phyloP scores from a whole-genome alignment of 2,888 invertebrate species.

The Uropetala carovei region DNA sequence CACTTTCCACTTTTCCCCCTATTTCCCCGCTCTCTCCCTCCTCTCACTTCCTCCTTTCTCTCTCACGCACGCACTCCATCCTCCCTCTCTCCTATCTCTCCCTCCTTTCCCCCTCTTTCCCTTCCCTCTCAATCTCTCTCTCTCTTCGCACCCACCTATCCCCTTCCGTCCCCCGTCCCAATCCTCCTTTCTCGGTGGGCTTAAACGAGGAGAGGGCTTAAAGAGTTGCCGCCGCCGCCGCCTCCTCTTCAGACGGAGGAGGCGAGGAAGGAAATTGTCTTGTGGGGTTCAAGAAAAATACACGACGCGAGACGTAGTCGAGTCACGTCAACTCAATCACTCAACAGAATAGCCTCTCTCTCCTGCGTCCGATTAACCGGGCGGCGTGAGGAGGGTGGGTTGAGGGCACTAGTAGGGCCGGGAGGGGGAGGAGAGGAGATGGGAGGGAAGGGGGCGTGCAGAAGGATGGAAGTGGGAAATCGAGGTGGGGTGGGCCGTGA shows the following conservation, averaged over 20 bases:
- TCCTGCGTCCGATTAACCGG: constrained; percentile 39
- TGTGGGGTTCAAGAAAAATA: constrained; percentile 36
- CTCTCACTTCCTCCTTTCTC: background rate
- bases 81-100: no score
- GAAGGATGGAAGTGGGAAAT: background rate
- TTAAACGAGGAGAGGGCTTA: constrained; percentile 23
- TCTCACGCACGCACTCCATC: background rate
- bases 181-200: constrained; percentile 26
- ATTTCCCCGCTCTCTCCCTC: no score
- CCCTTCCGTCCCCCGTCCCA: background rate
- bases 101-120: no score
- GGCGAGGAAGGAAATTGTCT: constrained; percentile 38
- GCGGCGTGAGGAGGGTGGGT: background rate
- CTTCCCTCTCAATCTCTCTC: background rate
- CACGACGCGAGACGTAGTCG: constrained; percentile 56
- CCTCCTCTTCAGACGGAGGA: background rate
- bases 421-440: constrained; percentile 2
- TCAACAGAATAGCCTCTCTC: constrained; percentile 51
- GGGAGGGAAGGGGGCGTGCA: background rate
- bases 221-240: constrained; percentile 38
- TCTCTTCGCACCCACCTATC: background rate
- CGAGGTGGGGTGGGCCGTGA: background rate
- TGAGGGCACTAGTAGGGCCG: background rate
- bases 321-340: constrained; percentile 62
- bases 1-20: no score